Evolutionary conservation across 2,797 vertebrate species (phyloP).

Genomic region (Xenentodon cancila): DNA sequence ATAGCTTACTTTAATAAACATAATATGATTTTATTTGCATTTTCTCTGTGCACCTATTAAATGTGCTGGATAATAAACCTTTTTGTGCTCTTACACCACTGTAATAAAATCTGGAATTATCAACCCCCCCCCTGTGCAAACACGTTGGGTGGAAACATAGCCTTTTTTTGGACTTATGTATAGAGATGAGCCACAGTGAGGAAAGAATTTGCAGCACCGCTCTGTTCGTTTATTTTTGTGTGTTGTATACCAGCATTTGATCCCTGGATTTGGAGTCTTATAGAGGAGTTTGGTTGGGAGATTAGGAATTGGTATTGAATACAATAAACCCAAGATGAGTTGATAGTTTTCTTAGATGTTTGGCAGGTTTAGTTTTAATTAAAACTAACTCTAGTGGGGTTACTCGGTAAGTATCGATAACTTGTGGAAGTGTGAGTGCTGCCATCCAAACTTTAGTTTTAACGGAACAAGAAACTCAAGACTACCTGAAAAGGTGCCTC

Average conservation of each 20-base stretch:
- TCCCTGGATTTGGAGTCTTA: constrained; percentile 46
- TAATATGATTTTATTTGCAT: background rate
- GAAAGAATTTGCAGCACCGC: constrained; percentile 69
- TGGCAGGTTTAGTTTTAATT: too few species aligned
- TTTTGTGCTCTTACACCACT: constrained; percentile 13
- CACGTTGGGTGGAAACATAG: constrained; percentile 66
- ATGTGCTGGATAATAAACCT: constrained; percentile 18
- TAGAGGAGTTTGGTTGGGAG: constrained; percentile 32
- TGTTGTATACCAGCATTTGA: constrained; percentile 41
- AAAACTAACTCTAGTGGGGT: too few species aligned
- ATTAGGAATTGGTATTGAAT: constrained; percentile 41
- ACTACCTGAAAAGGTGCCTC: too few species aligned
- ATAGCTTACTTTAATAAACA: too few species aligned
- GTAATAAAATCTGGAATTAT: constrained; percentile 47
- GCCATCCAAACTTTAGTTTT: too few species aligned
- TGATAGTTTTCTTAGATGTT: constrained; percentile 15
- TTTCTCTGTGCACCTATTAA: constrained; percentile 5
- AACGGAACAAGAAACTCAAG: too few species aligned
- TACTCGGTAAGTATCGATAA: too few species aligned
- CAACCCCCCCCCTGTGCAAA: constrained; percentile 37
- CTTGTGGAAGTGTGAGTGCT: too few species aligned
- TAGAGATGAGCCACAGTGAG: constrained; percentile 63
- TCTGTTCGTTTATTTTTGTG: constrained; percentile 21
- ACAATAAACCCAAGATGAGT: constrained; percentile 33
- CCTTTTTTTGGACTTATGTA: constrained; percentile 77